Base-by-base conservation (phyloP, 2,113 vertebrate genomes). In the Larimichthys crocea region DNA sequence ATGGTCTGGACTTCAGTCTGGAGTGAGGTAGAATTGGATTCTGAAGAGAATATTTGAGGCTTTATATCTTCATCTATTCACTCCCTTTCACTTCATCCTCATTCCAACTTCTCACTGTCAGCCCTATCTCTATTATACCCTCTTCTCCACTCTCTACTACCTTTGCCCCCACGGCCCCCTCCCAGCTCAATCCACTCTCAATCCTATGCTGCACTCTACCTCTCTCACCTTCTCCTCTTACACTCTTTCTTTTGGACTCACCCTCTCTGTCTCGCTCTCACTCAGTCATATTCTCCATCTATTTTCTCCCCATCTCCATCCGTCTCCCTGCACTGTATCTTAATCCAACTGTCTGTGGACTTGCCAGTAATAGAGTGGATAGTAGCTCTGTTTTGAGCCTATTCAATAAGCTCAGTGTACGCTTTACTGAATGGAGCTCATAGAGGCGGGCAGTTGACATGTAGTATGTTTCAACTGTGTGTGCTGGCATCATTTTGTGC, bases 1-100 rank as follows among this genome's bases (percentile, higher is more conserved):
- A 56, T 75, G 52, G 73, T 57, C 35, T 35, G 35, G 35, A 35
- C 35, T 35, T 35, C 35, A 3, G 71, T 82, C 20, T 88, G 76
- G 61, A 79, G 57, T 71, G 49, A 73, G 72, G 66, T 72, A 85
- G 75, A 85, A 89, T 69, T 88, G 68, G 48, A 85, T 84, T 86
- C 76, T 85, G 75, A 50, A 80, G 73, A 88, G 72, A 86, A 80
- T 80, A 74, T 86, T 84, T 80, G 42, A 83, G 55, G 53, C 66
- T 24, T 90, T 88, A 78, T 81, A 79, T 88, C 82, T 68, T 74
- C 74, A 85, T 90, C 73, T 79, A 12, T 69, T 75, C 71, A n/a
- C 76, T 73, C 79, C 61, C 74, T 66, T 44, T 83, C 49, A 78
- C 67, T 86, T 76, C 64, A 80, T 84, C 81, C 76, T 78, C 78